phyloP scores from a whole-genome alignment of 1,140 invertebrate species.

The Drosophila albomicans region DNA sequence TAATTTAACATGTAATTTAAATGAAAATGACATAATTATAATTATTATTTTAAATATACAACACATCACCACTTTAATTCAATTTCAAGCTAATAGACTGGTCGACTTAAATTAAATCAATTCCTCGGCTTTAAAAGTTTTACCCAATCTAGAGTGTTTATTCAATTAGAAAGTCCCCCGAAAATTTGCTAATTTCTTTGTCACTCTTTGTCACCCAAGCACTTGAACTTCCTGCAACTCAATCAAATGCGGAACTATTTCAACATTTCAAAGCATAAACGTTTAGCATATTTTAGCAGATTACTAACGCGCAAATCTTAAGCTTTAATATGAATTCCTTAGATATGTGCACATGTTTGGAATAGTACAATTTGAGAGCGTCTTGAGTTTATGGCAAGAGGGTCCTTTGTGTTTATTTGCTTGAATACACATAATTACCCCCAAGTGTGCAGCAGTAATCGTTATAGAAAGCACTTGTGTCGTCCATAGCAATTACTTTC shows the following conservation, averaged over 20 bases:
- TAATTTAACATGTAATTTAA: too few species aligned
- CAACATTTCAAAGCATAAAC: neutral
- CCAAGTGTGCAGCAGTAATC: constrained; percentile 10
- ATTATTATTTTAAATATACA: too few species aligned
- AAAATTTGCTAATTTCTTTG: neutral
- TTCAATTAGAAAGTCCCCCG: neutral
- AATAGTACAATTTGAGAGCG: neutral
- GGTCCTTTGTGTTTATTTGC: neutral
- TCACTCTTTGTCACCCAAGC: too few species aligned
- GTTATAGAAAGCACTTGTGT: constrained; percentile 9
- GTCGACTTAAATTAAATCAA: too few species aligned
- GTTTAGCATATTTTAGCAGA: too few species aligned
- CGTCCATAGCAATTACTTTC: constrained; percentile 21
- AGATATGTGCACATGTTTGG: neutral
- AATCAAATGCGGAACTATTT: constrained; percentile 1
- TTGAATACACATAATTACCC: constrained; percentile 18
- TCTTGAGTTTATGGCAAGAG: neutral
- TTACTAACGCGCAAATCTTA: too few species aligned
- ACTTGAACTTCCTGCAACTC: too few species aligned
- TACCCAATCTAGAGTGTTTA: neutral
- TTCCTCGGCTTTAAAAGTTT: too few species aligned
- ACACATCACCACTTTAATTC: too few species aligned
- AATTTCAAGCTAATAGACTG: too few species aligned
- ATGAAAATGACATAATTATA: too few species aligned
- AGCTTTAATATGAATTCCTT: too few species aligned